Evolutionary conservation across 2,888 invertebrate genomes (phyloP).

Genomic region (Coecobrya sp.): DNA sequence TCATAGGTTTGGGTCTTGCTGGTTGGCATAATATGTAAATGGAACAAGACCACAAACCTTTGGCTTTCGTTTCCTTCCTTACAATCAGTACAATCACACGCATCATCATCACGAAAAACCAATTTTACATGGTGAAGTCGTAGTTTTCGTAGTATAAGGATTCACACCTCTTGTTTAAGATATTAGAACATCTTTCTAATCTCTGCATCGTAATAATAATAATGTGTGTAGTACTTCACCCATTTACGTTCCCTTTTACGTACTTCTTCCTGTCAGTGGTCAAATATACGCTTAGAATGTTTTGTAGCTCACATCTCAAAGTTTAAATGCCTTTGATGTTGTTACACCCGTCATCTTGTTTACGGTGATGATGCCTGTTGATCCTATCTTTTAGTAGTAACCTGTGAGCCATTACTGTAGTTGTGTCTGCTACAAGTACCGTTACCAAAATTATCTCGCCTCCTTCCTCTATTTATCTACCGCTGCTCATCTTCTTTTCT

Average conservation of each 20-base stretch:
- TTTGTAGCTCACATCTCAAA: neutral
- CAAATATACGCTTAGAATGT: neutral
- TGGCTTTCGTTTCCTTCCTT: conserved; percentile 20
- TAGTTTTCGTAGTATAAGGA: neutral
- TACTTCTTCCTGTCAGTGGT: conserved; percentile 37
- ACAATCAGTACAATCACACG: too few relatives aligned
- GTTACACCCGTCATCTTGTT: neutral
- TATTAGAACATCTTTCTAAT: neutral
- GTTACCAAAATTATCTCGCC: conserved; percentile 70
- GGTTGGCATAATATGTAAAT: conserved; percentile 1
- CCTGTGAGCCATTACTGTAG: neutral
- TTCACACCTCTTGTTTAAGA: neutral
- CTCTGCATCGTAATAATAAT: neutral
- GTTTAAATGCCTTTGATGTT: neutral
- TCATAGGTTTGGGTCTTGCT: neutral
- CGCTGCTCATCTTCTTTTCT: conserved; percentile 21
- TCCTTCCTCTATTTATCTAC: conserved; percentile 14
- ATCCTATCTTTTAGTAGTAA: neutral
- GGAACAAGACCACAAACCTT: neutral
- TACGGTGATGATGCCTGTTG: neutral
- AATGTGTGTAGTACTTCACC: neutral
- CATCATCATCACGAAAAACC: neutral
- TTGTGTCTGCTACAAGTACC: conserved; percentile 59
- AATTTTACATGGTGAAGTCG: neutral
- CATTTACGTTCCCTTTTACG: conserved; percentile 16